phyloP scores from a whole-genome alignment of 2,113 vertebrate genomes.

The Gasterosteus aculeatus region DNA sequence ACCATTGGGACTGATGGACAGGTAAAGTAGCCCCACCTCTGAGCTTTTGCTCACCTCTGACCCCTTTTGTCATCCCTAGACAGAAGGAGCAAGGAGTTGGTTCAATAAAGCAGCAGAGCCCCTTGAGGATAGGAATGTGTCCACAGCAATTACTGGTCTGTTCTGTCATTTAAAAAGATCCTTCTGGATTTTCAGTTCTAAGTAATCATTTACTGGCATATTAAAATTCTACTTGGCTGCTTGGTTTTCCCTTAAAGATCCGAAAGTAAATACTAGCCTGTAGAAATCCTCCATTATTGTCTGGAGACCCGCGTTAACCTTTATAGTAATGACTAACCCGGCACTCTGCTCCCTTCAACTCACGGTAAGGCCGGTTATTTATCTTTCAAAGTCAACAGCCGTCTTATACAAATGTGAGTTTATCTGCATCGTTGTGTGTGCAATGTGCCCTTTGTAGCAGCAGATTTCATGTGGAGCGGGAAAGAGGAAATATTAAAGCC shows the following conservation, averaged over 20 bases:
- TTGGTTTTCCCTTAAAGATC: slow-evolving; percentile 37
- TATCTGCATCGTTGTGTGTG: slow-evolving; percentile 1
- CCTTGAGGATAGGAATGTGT: slow-evolving; percentile 38
- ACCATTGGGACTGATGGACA: slow-evolving; percentile 90
- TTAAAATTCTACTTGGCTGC: slow-evolving; percentile 22
- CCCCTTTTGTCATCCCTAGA: slow-evolving; percentile 45
- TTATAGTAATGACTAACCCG: slow-evolving; percentile 57
- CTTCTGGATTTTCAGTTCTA: slow-evolving; percentile 1
- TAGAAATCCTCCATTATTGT: slow-evolving; percentile 34
- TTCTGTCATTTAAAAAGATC: slow-evolving; percentile 9
- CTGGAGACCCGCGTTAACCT: slow-evolving; percentile 35
- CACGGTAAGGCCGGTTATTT: slow-evolving; percentile 17
- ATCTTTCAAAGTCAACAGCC: slow-evolving; percentile 46
- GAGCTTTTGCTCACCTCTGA: slow-evolving; percentile 47
- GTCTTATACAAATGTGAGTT: slow-evolving; percentile 23
- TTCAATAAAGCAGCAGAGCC: slow-evolving; percentile 11
- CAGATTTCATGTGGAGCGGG: slow-evolving; percentile 10
- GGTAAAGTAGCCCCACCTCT: slow-evolving; percentile 75
- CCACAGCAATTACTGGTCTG: slow-evolving; percentile 3
- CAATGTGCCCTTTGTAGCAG: slow-evolving; percentile 27
- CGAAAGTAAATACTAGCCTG: slow-evolving; percentile 32
- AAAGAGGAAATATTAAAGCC: slow-evolving; percentile 22
- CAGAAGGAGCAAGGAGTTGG: slow-evolving; percentile 5
- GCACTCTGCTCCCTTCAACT: slow-evolving; percentile 25
- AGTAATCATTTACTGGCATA: slow-evolving; percentile 47